Evolutionary conservation across 2,888 invertebrate species (phyloP).

Genomic region (Chymomyza caudatula): DNA sequence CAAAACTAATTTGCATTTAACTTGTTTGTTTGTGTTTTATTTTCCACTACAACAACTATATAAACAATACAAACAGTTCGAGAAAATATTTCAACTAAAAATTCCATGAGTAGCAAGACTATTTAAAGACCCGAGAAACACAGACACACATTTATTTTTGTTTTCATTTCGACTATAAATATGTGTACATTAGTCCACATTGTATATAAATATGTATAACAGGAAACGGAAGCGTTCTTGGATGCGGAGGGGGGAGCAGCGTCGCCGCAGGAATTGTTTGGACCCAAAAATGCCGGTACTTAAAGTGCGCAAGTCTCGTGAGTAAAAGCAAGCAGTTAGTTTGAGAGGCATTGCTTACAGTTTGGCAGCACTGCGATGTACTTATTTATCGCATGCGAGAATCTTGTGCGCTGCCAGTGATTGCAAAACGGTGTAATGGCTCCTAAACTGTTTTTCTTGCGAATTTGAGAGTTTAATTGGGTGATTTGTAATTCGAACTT

Average conservation of each 20-base stretch:
- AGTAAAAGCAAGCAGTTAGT: slow-evolving; percentile 22
- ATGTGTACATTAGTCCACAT: not conserved
- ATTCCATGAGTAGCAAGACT: slow-evolving; percentile 38
- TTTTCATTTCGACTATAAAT: slow-evolving; percentile 29
- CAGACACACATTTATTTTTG: slow-evolving; percentile 40
- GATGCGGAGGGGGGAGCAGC: not conserved
- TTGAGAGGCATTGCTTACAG: slow-evolving; percentile 16
- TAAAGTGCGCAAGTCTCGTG: slow-evolving; percentile 54
- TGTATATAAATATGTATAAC: slow-evolving; percentile 14
- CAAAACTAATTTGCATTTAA: slow-evolving; percentile 56
- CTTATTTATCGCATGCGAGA: slow-evolving; percentile 57
- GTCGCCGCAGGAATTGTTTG: slow-evolving; percentile 25
- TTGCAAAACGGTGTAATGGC: slow-evolving; percentile 24
- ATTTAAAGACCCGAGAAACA: slow-evolving; percentile 44
- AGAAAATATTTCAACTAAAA: slow-evolving; percentile 28
- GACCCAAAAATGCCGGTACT: slow-evolving; percentile 63
- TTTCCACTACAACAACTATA: slow-evolving; percentile 11
- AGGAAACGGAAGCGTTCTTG: slow-evolving; percentile 35
- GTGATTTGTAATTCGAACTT: not conserved
- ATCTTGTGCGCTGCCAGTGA: not conserved
- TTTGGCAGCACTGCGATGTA: slow-evolving; percentile 12
- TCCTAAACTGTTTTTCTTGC: not conserved
- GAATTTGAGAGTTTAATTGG: not conserved
- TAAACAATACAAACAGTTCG: slow-evolving; percentile 26
- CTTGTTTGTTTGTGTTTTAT: slow-evolving; percentile 43